Conservation (phyloP, 2,888 invertebrate species). For the Synanthedon vespiformis region DNA sequence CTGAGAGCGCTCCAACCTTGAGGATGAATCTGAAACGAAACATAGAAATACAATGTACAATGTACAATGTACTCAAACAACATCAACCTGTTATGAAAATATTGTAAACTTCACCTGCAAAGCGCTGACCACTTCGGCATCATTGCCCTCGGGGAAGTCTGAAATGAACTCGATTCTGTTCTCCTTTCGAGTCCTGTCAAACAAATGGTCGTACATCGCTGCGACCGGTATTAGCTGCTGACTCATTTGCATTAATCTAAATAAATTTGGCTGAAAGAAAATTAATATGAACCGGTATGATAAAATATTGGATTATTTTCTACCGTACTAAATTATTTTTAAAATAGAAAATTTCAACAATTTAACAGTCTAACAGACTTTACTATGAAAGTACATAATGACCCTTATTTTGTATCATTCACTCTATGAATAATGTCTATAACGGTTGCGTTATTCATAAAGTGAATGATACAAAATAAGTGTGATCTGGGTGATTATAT, state of each 20-base stretch:
- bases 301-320: too few relatives aligned
- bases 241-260: conserved; percentile 89
- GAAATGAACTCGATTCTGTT: conserved; percentile 92
- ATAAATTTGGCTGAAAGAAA: conserved; percentile 84
- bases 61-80: not conserved
- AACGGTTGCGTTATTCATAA: too few relatives aligned
- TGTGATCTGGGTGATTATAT: too few relatives aligned
- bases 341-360: too few relatives aligned
- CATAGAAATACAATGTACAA: too few relatives aligned
- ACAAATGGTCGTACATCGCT: conserved; percentile 84
- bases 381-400: too few relatives aligned
- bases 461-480: too few relatives aligned
- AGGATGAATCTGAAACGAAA: conserved; percentile 79
- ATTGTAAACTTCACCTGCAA: conserved; percentile 70
- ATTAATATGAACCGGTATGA: not conserved
- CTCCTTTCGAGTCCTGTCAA: conserved; percentile 76
- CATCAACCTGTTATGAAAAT: not conserved
- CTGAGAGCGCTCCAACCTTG: conserved; percentile 91
- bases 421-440: too few relatives aligned
- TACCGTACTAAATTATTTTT: too few relatives aligned
- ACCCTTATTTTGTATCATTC: too few relatives aligned
- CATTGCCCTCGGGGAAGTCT: conserved; percentile 88
- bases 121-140: conserved; percentile 91
- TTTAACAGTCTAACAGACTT: too few relatives aligned
- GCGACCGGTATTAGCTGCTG: conserved; percentile 85